Evolutionary conservation across 2,113 vertebrate species (phyloP).

Genomic region (Aleadryas rufinucha): DNA sequence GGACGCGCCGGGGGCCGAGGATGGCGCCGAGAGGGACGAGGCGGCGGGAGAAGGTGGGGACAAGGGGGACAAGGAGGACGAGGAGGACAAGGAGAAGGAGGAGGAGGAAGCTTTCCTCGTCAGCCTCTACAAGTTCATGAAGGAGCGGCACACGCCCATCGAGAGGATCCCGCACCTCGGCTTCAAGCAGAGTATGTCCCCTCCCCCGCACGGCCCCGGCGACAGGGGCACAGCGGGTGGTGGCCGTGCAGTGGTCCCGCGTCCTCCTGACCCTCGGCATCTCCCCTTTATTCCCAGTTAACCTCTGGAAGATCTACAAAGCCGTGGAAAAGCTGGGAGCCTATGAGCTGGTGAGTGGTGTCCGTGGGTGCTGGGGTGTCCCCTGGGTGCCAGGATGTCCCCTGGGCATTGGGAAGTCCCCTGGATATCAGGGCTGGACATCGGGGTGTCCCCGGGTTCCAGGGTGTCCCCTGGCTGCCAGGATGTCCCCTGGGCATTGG

Average conservation of each 20-base stretch:
- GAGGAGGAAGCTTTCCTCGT: slow-evolving; percentile 87
- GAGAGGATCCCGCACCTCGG: slow-evolving; percentile 94
- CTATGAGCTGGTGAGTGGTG: slow-evolving; percentile 85
- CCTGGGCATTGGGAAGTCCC: not conserved
- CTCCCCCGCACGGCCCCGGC: accelerated
- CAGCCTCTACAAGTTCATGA: slow-evolving; percentile 90
- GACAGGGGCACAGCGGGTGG: not conserved
- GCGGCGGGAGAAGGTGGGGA: not conserved
- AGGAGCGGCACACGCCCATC: slow-evolving; percentile 86
- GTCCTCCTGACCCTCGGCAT: not conserved
- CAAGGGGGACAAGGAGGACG: not conserved
- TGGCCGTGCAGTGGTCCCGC: accelerated
- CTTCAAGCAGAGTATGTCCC: slow-evolving; percentile 89
- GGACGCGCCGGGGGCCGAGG: not conserved
- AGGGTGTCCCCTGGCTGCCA: not conserved
- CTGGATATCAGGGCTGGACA: too few species aligned
- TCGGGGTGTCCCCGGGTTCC: not conserved
- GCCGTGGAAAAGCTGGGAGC: slow-evolving; percentile 90
- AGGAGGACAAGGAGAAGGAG: slow-evolving; percentile 22
- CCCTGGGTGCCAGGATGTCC: not conserved
- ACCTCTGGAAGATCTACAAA: slow-evolving; percentile 94
- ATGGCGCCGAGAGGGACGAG: not conserved
- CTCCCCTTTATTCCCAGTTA: slow-evolving; percentile 74
- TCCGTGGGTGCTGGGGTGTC: not conserved
- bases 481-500: not conserved